These are phyloP conservation scores for Dermatemys mawii DNA, from an alignment of 2,113 vertebrate species.

Conservation along the genomic window DNA sequence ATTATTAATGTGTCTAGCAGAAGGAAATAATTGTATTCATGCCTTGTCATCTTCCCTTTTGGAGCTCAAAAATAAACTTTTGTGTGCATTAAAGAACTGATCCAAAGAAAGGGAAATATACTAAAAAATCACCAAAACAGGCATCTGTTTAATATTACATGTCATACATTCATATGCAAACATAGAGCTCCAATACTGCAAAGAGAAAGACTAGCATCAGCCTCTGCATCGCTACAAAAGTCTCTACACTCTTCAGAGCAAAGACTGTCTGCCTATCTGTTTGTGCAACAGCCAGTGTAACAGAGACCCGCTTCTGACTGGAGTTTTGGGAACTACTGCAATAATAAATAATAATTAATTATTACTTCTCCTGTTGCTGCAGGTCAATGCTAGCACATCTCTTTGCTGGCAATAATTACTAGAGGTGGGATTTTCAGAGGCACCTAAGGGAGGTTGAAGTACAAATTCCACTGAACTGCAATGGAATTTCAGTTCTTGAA, in stretches of 20 bases:
- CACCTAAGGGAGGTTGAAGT: background rate
- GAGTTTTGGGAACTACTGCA: background rate
- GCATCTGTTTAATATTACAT: background rate
- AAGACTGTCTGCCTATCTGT: background rate
- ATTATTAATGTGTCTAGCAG: background rate
- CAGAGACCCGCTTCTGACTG: background rate
- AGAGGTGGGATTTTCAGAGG: background rate
- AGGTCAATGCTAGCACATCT: background rate
- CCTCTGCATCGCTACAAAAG: background rate
- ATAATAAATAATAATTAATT: background rate
- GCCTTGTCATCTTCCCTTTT: background rate
- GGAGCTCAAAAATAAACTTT: background rate
- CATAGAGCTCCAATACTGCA: background rate
- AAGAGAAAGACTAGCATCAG: background rate
- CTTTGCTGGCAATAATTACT: background rate
- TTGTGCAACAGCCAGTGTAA: background rate
- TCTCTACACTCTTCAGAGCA: background rate
- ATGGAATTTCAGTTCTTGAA: background rate
- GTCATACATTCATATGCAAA: background rate
- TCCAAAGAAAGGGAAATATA: background rate
- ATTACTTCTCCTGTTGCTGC: background rate
- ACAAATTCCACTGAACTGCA: background rate
- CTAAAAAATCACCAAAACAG: background rate
- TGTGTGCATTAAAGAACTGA: background rate
- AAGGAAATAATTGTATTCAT: conserved; percentile 4